Conservation (phyloP, 2,888 invertebrate species). For the Athalia rosae region DNA sequence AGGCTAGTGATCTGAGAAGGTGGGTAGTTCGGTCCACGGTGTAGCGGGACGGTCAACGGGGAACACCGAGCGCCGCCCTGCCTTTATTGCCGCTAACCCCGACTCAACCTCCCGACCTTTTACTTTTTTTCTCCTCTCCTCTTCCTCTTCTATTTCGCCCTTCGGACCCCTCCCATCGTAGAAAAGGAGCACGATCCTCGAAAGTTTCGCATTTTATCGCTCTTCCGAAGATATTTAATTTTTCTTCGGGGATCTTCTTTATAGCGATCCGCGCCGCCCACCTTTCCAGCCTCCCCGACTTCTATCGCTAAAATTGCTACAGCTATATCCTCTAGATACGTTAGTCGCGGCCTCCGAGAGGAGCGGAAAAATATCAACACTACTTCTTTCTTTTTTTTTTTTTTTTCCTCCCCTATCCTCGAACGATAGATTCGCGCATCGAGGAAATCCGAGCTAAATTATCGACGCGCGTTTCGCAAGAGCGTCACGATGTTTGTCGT, state of each 20-base stretch:
- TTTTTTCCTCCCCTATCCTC: too few relatives aligned
- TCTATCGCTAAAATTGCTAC: too few relatives aligned
- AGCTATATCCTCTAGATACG: too few relatives aligned
- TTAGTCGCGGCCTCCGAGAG: too few relatives aligned
- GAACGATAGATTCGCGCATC: too few relatives aligned
- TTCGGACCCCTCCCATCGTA: conserved; percentile 38
- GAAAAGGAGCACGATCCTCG: conserved; percentile 53
- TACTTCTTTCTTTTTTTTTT: too few relatives aligned
- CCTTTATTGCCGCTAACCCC: conserved; percentile 57
- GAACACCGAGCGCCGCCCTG: conserved; percentile 52
- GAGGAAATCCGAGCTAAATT: too few relatives aligned
- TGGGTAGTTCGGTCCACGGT: conserved; percentile 38
- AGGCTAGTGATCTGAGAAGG: conserved; percentile 37
- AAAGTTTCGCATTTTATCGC: conserved; percentile 66
- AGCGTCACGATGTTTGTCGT: too few relatives aligned
- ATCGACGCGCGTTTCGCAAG: too few relatives aligned
- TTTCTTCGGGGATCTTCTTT: conserved; percentile 62
- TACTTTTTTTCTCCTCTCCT: too few relatives aligned
- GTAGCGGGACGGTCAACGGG: conserved; percentile 51
- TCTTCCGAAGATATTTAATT: conserved; percentile 67
- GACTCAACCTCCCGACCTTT: conserved; percentile 37
- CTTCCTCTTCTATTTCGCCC: conserved; percentile 22
- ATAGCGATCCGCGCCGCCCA: conserved; percentile 54
- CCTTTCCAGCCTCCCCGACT: neutral
- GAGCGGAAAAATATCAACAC: too few relatives aligned